Percentiles rank a stretch among this genome's conserved stretches.
Conservation (phyloP, 2,888 invertebrate species). For the Cenopis cana region DNA sequence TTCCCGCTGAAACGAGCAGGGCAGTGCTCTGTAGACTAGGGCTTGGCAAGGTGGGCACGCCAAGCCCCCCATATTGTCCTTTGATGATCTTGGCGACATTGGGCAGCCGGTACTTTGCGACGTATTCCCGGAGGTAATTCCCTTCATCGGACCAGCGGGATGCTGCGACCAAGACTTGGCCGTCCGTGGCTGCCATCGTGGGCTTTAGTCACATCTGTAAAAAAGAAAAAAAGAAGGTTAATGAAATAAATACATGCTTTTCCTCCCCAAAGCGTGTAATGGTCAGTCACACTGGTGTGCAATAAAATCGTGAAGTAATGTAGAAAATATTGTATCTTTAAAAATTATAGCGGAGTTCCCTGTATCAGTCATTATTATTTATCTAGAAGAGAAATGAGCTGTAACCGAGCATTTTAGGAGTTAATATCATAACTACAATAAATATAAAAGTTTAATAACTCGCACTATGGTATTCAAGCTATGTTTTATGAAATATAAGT, state of each 20-base stretch:
- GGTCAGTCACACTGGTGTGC: too few species aligned
- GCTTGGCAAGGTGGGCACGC: conserved; percentile 94
- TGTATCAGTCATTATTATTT: not conserved
- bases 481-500: not conserved
- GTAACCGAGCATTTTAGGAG: not conserved
- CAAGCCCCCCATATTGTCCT: conserved; percentile 96
- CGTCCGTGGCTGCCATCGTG: conserved; percentile 95
- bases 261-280: too few species aligned
- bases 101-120: conserved; percentile 90
- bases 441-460: conserved; percentile 2
- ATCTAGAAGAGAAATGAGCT: conserved; percentile 10
- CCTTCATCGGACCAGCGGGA: conserved; percentile 91
- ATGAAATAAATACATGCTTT: not conserved
- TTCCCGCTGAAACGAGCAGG: conserved; percentile 93
- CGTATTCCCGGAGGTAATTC: conserved; percentile 89
- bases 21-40: conserved; percentile 95
- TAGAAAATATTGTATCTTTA: not conserved
- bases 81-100: conserved; percentile 96
- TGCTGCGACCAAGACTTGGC: conserved; percentile 94
- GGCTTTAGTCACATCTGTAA: conserved; percentile 84
- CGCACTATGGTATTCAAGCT: not conserved
- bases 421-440: not conserved
- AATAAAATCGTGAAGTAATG: too few species aligned
- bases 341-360: not conserved
- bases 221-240: conserved; percentile 50